phyloP scores from a whole-genome alignment of 64 coral and sea anemone species.

The Trachythela sp. region DNA sequence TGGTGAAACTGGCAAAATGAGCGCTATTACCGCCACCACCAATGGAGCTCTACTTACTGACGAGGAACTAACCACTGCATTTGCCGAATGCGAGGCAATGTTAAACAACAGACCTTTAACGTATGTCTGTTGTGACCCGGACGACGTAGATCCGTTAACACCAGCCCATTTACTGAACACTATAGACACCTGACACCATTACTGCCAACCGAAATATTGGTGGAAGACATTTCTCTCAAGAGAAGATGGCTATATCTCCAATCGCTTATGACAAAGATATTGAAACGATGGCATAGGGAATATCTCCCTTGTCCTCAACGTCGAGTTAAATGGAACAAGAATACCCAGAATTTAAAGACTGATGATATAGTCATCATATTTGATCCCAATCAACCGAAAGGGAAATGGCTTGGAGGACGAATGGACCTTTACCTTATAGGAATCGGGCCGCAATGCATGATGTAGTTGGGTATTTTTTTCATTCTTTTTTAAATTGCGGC shows the following conservation, averaged over 20 bases:
- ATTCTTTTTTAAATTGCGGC: too few species aligned
- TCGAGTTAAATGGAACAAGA: constrained; percentile 29
- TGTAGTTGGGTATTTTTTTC: too few species aligned
- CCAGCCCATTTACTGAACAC: constrained; percentile 32
- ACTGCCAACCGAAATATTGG: neutral
- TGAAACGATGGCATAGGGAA: constrained; percentile 24
- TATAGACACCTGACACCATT: neutral
- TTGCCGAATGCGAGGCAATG: constrained; percentile 20
- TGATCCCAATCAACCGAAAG: constrained; percentile 19
- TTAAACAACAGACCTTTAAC: constrained; percentile 41
- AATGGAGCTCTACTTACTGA: constrained; percentile 32
- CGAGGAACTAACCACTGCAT: constrained; percentile 41
- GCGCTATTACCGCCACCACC: constrained; percentile 22
- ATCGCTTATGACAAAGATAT: constrained; percentile 28
- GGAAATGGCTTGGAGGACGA: constrained; percentile 36
- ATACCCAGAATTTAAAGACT: constrained; percentile 1
- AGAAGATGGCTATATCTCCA: constrained; percentile 18
- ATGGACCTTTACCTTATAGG: too few species aligned
- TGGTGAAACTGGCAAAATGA: constrained; percentile 38
- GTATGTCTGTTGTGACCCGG: constrained; percentile 18
- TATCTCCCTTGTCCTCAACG: constrained; percentile 21
- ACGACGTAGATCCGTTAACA: constrained; percentile 6
- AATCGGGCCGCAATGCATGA: too few species aligned
- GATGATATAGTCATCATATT: constrained; percentile 34
- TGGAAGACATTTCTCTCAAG: neutral